These are phyloP conservation scores for Danionella cerebrum DNA, from an alignment of 2,113 vertebrate species.

Conservation along the genomic window DNA sequence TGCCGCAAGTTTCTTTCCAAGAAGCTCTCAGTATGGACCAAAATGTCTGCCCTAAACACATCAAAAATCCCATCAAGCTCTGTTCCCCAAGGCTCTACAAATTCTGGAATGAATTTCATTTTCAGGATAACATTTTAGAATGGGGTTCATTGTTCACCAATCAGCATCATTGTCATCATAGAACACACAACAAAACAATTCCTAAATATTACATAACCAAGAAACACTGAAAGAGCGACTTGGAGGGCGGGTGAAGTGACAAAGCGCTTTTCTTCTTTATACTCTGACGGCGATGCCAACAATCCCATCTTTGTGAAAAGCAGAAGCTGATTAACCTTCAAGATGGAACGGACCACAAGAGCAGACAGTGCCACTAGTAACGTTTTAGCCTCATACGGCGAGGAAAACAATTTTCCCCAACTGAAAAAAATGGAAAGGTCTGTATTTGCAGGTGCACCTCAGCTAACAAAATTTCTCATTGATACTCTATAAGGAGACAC, in stretches of 20 bases:
- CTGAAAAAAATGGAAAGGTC: no score
- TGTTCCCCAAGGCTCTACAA: no score
- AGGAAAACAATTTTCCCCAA: no score
- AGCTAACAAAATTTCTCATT: no score
- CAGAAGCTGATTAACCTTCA: constrained; percentile 22
- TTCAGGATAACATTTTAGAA: no score
- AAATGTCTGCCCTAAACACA: no score
- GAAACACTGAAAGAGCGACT: background rate
- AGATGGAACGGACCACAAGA: background rate
- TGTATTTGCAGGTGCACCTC: no score
- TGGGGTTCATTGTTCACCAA: background rate
- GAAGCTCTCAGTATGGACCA: background rate
- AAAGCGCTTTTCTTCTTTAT: constrained; percentile 23
- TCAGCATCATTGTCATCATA: background rate
- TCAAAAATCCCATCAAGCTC: no score
- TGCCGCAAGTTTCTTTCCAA: background rate
- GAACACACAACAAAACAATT: constrained; percentile 10
- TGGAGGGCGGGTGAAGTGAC: constrained; percentile 8
- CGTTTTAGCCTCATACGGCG: no score
- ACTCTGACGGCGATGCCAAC: constrained; percentile 1
- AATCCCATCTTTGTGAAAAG: constrained; percentile 29
- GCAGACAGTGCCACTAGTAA: constrained; percentile 8
- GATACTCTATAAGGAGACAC: no score
- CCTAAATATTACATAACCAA: constrained; percentile 21
- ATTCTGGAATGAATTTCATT: no score